Conservation (phyloP, 2,888 invertebrate genomes). For the Ichneumoninae sp. region DNA sequence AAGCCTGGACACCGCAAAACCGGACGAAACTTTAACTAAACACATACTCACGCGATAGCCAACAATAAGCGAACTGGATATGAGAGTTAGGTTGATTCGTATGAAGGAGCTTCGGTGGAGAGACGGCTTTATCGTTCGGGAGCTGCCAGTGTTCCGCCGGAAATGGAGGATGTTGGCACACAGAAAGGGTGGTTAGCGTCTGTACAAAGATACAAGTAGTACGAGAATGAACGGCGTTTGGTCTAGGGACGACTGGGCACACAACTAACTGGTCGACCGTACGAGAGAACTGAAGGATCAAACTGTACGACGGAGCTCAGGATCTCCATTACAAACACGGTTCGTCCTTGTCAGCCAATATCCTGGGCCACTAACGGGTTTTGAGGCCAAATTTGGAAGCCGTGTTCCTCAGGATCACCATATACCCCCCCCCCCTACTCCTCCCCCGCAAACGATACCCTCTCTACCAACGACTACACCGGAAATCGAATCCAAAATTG, state of each 20-base stretch:
- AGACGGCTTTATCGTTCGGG: constrained; percentile 28
- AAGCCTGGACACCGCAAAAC: not conserved
- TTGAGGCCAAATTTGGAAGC: constrained; percentile 65
- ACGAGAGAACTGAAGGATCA: constrained; percentile 65
- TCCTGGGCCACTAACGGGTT: constrained; percentile 65
- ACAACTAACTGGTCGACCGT: constrained; percentile 62
- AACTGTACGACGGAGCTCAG: constrained; percentile 65
- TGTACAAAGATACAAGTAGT: constrained; percentile 62
- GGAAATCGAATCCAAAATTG: constrained; percentile 67
- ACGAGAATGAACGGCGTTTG: constrained; percentile 55
- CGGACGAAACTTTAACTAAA: constrained; percentile 1
- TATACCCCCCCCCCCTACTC: constrained; percentile 39
- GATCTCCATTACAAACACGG: constrained; percentile 71
- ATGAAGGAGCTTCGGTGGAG: constrained; percentile 23
- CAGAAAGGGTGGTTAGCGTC: constrained; percentile 43
- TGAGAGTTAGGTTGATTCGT: constrained; percentile 24
- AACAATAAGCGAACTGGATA: constrained; percentile 6
- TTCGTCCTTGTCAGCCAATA: constrained; percentile 71
- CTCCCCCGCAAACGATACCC: constrained; percentile 59
- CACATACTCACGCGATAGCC: not conserved
- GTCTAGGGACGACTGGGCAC: constrained; percentile 61
- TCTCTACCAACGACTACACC: constrained; percentile 33
- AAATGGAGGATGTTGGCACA: constrained; percentile 60
- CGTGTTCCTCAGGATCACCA: constrained; percentile 66
- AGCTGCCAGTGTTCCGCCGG: constrained; percentile 27